Evolutionary conservation across 1,140 invertebrate genomes (phyloP).

Genomic region (Heliothis virescens): DNA sequence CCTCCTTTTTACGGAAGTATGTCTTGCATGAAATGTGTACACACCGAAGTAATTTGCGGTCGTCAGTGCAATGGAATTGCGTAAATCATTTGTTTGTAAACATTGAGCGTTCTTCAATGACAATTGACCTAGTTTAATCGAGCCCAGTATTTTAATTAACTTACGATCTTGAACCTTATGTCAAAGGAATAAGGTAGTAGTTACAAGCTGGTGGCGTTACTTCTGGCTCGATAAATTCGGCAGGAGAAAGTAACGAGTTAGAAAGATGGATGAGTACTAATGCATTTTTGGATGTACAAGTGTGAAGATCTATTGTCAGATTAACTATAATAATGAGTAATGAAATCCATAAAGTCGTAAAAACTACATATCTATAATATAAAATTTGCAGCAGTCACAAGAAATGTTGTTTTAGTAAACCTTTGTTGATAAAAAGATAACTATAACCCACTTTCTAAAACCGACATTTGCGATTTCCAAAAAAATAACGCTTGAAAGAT

Average conservation of each 20-base stretch:
- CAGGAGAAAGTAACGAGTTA: slow-evolving; percentile 10
- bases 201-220: background rate
- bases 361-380: background rate
- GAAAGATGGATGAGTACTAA: background rate
- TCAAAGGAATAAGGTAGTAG: background rate
- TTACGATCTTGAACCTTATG: slow-evolving; percentile 17
- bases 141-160: background rate
- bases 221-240: slow-evolving; percentile 5
- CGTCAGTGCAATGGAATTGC: slow-evolving; percentile 57
- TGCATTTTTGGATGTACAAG: slow-evolving; percentile 11
- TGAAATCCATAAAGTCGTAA: background rate
- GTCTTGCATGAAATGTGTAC: slow-evolving; percentile 1
- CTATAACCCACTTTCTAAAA: slow-evolving; percentile 30
- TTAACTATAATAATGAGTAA: background rate
- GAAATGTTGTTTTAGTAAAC: slow-evolving; percentile 17
- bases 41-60: slow-evolving; percentile 4
- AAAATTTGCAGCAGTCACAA: background rate
- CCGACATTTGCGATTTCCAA: slow-evolving; percentile 26
- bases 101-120: slow-evolving; percentile 61
- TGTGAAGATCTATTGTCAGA: background rate
- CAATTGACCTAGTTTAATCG: slow-evolving; percentile 60
- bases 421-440: background rate
- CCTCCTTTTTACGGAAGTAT: background rate
- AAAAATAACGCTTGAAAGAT: slow-evolving; percentile 2
- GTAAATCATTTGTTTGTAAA: slow-evolving; percentile 71